A percentile compares a stretch with the other conserved stretches of the same genome.
Evolutionary conservation across 2,888 invertebrate species (phyloP).

Genomic region (Trichogramma dendrolimi): DNA sequence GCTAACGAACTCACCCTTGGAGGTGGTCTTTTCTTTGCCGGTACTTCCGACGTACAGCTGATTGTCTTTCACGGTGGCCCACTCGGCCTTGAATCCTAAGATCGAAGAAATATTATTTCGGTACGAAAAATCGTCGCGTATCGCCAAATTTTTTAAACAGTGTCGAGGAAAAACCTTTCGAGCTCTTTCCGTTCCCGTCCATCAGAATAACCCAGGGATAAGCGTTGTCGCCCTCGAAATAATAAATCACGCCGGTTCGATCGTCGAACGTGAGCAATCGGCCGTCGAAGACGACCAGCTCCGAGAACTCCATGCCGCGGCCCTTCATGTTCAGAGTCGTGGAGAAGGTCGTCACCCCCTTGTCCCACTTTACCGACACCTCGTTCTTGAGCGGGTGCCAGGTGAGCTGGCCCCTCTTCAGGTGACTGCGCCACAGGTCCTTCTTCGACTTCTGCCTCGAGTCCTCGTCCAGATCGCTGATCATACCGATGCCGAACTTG

Average conservation of each 20-base stretch:
- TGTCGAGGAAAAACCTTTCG: constrained; percentile 54
- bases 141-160: neutral
- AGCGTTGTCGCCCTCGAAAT: constrained; percentile 66
- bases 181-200: constrained; percentile 82
- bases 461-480: constrained; percentile 88
- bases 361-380: constrained; percentile 74
- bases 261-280: constrained; percentile 88
- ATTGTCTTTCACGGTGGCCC: constrained; percentile 90
- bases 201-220: constrained; percentile 80
- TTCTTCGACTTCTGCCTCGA: constrained; percentile 67
- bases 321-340: constrained; percentile 79
- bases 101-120: constrained; percentile 3
- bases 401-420: constrained; percentile 74
- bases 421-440: constrained; percentile 76
- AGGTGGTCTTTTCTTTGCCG: constrained; percentile 96
- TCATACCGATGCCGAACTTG: constrained; percentile 79
- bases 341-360: constrained; percentile 60
- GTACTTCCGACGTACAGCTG: constrained; percentile 87
- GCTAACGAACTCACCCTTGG: constrained; percentile 75
- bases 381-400: constrained; percentile 61
- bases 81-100: constrained; percentile 88
- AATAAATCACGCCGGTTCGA: constrained; percentile 86
- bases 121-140: neutral
- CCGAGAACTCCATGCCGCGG: constrained; percentile 95
- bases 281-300: constrained; percentile 89